phyloP scores from a whole-genome alignment of 2,797 vertebrate species.

The Protonibea diacanthus region DNA sequence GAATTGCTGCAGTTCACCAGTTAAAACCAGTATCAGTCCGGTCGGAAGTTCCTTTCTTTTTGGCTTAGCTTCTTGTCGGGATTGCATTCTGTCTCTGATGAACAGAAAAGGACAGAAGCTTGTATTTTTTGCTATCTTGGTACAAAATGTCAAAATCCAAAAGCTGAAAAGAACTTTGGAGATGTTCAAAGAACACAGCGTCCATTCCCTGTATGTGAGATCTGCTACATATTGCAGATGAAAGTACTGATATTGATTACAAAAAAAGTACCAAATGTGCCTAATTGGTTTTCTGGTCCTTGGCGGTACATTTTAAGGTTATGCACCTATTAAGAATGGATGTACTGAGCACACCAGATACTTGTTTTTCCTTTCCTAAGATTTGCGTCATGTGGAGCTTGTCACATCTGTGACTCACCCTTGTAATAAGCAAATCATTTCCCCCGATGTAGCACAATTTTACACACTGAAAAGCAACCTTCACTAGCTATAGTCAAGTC shows the following conservation, averaged over 20 bases:
- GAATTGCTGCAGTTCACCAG: neutral
- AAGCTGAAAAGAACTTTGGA: neutral
- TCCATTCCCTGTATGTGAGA: neutral
- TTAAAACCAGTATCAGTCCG: neutral
- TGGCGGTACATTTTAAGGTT: neutral
- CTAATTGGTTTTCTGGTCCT: neutral
- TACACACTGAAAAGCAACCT: constrained; percentile 44
- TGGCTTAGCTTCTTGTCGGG: neutral
- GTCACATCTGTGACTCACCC: constrained; percentile 41
- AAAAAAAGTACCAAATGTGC: constrained; percentile 2
- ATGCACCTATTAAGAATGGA: neutral
- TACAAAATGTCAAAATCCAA: neutral
- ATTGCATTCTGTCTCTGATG: neutral
- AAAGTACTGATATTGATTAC: neutral
- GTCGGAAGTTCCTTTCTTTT: neutral
- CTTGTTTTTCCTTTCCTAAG: neutral
- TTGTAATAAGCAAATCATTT: constrained; percentile 51
- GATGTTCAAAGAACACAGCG: neutral
- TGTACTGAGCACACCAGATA: neutral
- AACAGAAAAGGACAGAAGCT: neutral
- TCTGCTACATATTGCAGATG: neutral
- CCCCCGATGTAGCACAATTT: constrained; percentile 34
- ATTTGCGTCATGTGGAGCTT: constrained; percentile 6
- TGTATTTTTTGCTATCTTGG: neutral
- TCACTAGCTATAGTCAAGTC: constrained; percentile 32